Evolutionary conservation across 2,113 vertebrate species (phyloP), one percentile per base, ranked within the genome.

Genomic region (Microcebus tavaratra): DNA sequence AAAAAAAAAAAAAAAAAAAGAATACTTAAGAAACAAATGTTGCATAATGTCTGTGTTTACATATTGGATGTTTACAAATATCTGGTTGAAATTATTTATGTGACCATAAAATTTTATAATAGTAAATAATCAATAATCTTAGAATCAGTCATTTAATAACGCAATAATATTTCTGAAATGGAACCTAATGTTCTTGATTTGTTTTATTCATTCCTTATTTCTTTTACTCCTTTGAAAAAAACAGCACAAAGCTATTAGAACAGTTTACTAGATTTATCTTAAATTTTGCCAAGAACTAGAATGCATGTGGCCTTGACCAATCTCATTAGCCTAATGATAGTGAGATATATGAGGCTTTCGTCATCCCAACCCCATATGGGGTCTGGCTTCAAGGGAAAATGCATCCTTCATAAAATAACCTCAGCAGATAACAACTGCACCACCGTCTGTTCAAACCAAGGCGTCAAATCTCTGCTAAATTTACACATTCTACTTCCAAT

Each of bases 301-400:
- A 97, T 92, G 96, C 92, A 94, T 88, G 94, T 92, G 88, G 90
- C 96, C 96, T 98, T 97, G 97, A 96, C 98, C 98, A 98, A 95
- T 84, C 91, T 97, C 96, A 97, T 98, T 98, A 98, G 94, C 92
- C 80, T 97, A 97, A 98, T 97, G 97, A 98, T 97, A 95, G 83
- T 78, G 95, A 97, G 97, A 97, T 97, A 53, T 91, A 98, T 94
- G 89, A 98, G 83, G 70, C 67, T 97, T 91, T 81, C 48, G 3
- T 96, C 72, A 93, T 93, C 73, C 65, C 87, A 59, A n/a, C 61
- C 79, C 91, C 94, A 92, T 83, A 96, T 93, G 96, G 97, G 96
- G 86, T 93, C 96, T 97, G 87, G 83, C 97, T 97, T 91, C 96
- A 89, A 98, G 96, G 93, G 93, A 94, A 96, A 96, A 97, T 2